phyloP scores from a whole-genome alignment of 2,797 vertebrate genomes.

The Decapterus maruadsi region DNA sequence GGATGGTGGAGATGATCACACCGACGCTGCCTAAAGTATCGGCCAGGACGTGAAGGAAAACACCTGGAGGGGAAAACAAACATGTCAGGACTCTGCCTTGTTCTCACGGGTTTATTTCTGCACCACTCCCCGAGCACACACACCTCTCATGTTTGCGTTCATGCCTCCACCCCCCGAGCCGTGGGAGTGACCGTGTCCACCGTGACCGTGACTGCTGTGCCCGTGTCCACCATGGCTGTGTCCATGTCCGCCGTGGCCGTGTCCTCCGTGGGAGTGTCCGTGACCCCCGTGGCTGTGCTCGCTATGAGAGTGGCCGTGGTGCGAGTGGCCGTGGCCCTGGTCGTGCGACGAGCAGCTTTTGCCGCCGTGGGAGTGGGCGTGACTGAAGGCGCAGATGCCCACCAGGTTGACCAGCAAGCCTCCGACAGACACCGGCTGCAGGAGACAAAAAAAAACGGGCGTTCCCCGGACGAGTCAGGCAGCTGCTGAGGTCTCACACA shows the following conservation, averaged over 20 bases:
- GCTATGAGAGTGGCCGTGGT: conserved; percentile 87
- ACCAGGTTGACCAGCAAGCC: conserved; percentile 97
- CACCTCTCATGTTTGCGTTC: conserved; percentile 99
- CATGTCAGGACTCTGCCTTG: neutral
- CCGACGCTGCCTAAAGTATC: conserved; percentile 98
- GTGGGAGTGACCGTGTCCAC: conserved; percentile 88
- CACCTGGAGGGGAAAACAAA: conserved; percentile 83
- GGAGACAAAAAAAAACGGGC: neutral
- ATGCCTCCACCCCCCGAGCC: conserved; percentile 89
- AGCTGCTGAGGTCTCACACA: neutral
- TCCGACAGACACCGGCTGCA: conserved; percentile 95
- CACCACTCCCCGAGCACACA: neutral
- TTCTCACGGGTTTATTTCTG: fast-evolving
- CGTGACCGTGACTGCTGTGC: conserved; percentile 77
- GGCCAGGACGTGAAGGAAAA: conserved; percentile 96
- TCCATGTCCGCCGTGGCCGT: conserved; percentile 86
- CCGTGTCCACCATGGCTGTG: conserved; percentile 88
- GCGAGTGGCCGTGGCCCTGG: conserved; percentile 86
- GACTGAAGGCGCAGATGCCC: conserved; percentile 98
- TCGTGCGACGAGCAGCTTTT: conserved; percentile 86
- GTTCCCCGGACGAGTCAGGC: too few relatives aligned
- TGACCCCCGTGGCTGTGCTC: conserved; percentile 88
- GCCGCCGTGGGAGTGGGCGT: conserved; percentile 91
- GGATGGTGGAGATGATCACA: conserved; percentile 96
- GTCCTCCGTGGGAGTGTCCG: conserved; percentile 87